Percentiles rank a stretch among this genome's conserved stretches.
These are phyloP conservation scores for Ornithorhynchus anatinus DNA, from an alignment of 2,113 vertebrate species.

Conservation along the genomic window DNA sequence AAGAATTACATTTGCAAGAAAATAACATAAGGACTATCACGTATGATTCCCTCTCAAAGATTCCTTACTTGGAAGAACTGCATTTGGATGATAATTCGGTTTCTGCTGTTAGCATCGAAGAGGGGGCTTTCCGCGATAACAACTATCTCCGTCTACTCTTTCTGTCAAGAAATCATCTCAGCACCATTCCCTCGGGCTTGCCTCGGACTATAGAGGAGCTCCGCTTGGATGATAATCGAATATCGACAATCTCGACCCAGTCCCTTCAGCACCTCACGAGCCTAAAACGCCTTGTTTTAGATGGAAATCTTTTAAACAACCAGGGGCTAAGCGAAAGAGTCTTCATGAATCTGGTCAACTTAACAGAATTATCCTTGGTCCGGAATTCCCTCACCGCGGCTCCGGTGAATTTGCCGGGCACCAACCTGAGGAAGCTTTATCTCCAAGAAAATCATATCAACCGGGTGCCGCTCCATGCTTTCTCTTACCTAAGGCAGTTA, in stretches of 20 bases:
- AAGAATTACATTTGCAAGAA: slow-evolving; percentile 98
- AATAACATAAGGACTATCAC: slow-evolving; percentile 98
- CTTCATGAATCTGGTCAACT: slow-evolving; percentile 91
- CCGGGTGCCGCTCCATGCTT: slow-evolving; percentile 88
- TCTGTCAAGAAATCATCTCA: slow-evolving; percentile 96
- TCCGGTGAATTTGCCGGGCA: slow-evolving; percentile 90
- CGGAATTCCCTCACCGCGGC: slow-evolving; percentile 93
- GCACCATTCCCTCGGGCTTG: slow-evolving; percentile 93
- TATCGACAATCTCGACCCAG: slow-evolving; percentile 94
- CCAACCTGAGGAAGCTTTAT: slow-evolving; percentile 92
- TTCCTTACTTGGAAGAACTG: slow-evolving; percentile 95
- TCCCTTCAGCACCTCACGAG: slow-evolving; percentile 97
- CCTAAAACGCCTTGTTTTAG: slow-evolving; percentile 94
- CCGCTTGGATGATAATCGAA: slow-evolving; percentile 97
- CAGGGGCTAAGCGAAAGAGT: slow-evolving; percentile 93
- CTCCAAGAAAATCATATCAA: slow-evolving; percentile 99
- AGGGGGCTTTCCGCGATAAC: slow-evolving; percentile 95
- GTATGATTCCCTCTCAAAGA: slow-evolving; percentile 91
- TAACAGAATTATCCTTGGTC: slow-evolving; percentile 94
- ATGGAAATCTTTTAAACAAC: slow-evolving; percentile 96
- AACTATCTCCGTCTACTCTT: slow-evolving; percentile 94
- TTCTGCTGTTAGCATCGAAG: slow-evolving; percentile 96
- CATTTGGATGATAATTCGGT: slow-evolving; percentile 99
- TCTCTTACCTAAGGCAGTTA: slow-evolving; percentile 91
- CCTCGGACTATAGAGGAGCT: slow-evolving; percentile 97